Conservation (phyloP, 2,113 vertebrate genomes). For the Fulica atra region DNA sequence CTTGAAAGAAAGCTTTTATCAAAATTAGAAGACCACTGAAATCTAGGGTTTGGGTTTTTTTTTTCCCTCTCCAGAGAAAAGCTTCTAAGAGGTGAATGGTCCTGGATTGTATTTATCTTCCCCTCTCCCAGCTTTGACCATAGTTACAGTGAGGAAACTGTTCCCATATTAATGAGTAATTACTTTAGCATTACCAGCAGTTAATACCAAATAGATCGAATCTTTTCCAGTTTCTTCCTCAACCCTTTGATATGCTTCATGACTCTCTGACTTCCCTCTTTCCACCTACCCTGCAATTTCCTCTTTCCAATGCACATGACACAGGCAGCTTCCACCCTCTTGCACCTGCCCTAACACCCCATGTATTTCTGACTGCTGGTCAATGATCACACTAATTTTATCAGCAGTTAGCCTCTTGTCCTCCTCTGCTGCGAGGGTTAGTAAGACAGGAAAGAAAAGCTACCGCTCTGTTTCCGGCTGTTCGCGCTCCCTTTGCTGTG, state of each 20-base stretch:
- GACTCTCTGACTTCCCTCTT: not conserved
- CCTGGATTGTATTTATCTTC: not conserved
- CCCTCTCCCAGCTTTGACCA: not conserved
- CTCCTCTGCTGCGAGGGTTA: not conserved
- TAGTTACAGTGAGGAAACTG: not conserved
- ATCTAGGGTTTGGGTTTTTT: not conserved
- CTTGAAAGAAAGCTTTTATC: not conserved
- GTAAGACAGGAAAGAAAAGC: not conserved
- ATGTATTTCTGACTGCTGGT: not conserved
- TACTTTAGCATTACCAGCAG: not conserved
- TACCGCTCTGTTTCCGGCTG: not conserved
- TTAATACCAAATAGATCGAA: not conserved
- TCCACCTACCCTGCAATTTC: not conserved
- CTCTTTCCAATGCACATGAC: not conserved
- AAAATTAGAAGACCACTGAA: not conserved
- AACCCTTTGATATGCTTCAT: not conserved
- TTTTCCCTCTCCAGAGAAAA: not conserved
- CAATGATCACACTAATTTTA: not conserved
- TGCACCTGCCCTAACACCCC: accelerated
- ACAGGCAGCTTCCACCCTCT: not conserved
- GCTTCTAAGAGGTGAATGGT: not conserved
- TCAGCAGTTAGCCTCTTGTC: not conserved
- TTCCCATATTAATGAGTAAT: not conserved
- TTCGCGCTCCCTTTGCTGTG: not conserved
- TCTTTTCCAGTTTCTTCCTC: not conserved